These are phyloP conservation scores for Moxostoma hubbsi DNA, from an alignment of 2,797 vertebrate genomes.

Conservation along the genomic window DNA sequence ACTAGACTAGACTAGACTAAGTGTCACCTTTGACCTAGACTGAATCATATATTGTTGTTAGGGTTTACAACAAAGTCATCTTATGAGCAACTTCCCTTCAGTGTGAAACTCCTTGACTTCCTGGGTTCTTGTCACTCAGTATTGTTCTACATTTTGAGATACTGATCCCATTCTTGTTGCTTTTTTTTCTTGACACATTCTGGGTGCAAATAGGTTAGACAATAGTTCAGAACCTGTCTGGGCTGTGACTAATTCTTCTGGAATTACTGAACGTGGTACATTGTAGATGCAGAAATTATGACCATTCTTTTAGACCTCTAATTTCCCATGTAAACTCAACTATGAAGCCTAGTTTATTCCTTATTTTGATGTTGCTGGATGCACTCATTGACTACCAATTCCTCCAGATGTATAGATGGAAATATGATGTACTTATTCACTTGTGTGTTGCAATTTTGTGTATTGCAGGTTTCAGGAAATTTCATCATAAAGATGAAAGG, in stretches of 20 bases:
- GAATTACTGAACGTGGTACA: not conserved
- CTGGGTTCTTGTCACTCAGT: not conserved
- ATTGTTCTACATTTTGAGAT: not conserved
- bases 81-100: constrained; percentile 20
- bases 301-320: too few relatives aligned
- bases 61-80: too few relatives aligned
- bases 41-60: not conserved
- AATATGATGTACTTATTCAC: not conserved
- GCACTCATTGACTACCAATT: not conserved
- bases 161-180: not conserved
- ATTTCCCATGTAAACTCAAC: not conserved
- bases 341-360: not conserved
- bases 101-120: not conserved
- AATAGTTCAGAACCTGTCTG: not conserved
- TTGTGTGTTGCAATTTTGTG: constrained; percentile 13
- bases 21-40: constrained; percentile 32
- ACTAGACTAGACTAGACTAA: too few relatives aligned
- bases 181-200: not conserved
- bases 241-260: not conserved
- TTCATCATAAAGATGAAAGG: constrained; percentile 40
- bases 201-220: not conserved
- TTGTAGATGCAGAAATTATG: not conserved
- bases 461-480: constrained; percentile 38
- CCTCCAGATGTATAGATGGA: too few relatives aligned
- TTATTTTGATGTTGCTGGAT: not conserved